These are phyloP conservation scores for Drosophila atripex DNA, from an alignment of 2,888 invertebrate species.

Conservation along the genomic window DNA sequence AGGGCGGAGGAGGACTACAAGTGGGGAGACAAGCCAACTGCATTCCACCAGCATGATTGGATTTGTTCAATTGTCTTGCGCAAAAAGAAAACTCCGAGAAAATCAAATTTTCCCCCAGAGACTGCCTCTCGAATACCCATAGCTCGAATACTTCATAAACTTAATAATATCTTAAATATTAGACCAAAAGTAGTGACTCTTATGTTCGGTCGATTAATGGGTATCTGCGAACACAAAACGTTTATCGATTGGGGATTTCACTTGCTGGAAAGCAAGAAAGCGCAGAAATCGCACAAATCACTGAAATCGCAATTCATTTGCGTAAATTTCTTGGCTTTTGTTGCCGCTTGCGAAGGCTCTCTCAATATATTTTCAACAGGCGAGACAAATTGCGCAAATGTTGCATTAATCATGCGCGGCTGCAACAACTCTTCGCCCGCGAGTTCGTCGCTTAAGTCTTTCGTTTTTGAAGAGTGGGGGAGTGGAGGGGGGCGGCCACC, in stretches of 20 bases:
- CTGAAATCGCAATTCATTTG: slow-evolving; percentile 72
- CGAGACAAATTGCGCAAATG: slow-evolving; percentile 69
- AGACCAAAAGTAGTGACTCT: background rate
- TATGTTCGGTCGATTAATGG: background rate
- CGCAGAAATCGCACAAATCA: slow-evolving; percentile 70
- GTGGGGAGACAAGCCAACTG: slow-evolving; percentile 53
- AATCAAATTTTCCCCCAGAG: slow-evolving; percentile 15
- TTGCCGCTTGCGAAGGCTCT: slow-evolving; percentile 31
- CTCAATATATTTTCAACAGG: slow-evolving; percentile 60
- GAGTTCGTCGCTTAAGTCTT: slow-evolving; percentile 72
- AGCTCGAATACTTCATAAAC: background rate
- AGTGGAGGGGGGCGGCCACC: slow-evolving; percentile 6
- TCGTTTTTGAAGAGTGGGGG: slow-evolving; percentile 57
- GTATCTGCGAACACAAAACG: slow-evolving; percentile 22
- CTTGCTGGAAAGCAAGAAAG: slow-evolving; percentile 54
- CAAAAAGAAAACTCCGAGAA: slow-evolving; percentile 33
- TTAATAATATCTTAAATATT: background rate
- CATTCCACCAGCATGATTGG: slow-evolving; percentile 65
- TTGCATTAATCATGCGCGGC: slow-evolving; percentile 63
- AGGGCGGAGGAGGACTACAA: slow-evolving; percentile 9
- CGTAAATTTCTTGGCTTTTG: slow-evolving; percentile 51
- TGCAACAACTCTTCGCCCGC: slow-evolving; percentile 5
- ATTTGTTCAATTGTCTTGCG: slow-evolving; percentile 54
- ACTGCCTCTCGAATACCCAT: background rate
- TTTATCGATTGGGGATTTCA: slow-evolving; percentile 47